phyloP scores from a whole-genome alignment of 2,113 vertebrate genomes.

The Grantiella picta region DNA sequence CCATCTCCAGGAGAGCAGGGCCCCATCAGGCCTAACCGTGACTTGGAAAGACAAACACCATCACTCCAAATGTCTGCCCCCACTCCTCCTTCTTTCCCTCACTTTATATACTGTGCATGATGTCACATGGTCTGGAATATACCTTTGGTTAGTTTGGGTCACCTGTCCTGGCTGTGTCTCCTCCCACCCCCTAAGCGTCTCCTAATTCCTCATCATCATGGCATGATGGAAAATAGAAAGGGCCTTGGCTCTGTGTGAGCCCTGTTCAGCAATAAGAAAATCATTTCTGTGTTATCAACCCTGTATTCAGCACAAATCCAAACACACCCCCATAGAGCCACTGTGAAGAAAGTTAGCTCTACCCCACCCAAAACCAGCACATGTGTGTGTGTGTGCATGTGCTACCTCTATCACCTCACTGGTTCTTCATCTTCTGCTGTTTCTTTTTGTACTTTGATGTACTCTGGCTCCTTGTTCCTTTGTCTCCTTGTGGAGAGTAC shows the following conservation, averaged over 20 bases:
- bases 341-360: neutral
- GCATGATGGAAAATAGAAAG: neutral
- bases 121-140: neutral
- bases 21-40: rapidly evolving
- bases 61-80: neutral
- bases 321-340: neutral
- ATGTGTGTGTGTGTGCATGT: rapidly evolving
- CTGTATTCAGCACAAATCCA: neutral
- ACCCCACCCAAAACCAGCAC: neutral
- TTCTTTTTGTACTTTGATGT: neutral
- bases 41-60: neutral
- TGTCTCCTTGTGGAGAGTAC: neutral
- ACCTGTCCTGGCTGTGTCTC: neutral
- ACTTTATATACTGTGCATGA: neutral
- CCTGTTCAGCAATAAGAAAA: neutral
- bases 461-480: neutral
- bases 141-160: neutral
- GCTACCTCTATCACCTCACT: neutral
- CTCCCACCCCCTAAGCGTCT: neutral
- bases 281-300: neutral
- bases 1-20: neutral
- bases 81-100: neutral
- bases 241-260: neutral
- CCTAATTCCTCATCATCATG: neutral
- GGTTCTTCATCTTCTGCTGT: neutral